Percentiles rank a stretch among this genome's conserved stretches.
These are phyloP conservation scores for Melanerpes aurifrons DNA, from an alignment of 2,113 vertebrate genomes.

Conservation along the genomic window DNA sequence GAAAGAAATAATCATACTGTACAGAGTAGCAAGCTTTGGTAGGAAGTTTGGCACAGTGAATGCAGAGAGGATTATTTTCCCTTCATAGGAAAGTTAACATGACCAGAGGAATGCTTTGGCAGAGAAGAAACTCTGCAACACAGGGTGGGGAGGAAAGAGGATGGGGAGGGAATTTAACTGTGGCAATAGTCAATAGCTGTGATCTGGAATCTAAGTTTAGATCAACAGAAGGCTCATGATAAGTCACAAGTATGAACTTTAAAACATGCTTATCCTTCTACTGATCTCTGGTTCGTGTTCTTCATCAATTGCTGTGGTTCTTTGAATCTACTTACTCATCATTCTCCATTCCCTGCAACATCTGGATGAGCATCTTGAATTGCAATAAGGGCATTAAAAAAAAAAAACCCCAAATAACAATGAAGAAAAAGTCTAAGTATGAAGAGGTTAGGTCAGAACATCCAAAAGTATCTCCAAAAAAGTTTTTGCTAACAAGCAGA, in stretches of 20 bases:
- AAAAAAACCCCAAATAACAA: too few species aligned
- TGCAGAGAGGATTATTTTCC: neutral
- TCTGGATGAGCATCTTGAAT: slow-evolving; percentile 52
- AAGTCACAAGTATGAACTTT: neutral
- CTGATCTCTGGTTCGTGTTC: neutral
- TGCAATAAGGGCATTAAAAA: slow-evolving; percentile 28
- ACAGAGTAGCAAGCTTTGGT: neutral
- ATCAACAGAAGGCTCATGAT: neutral
- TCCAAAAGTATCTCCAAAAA: neutral
- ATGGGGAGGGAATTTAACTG: neutral
- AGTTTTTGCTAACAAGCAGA: neutral
- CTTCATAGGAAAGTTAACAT: neutral
- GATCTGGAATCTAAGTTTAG: neutral
- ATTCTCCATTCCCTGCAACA: neutral
- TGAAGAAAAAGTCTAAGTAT: neutral
- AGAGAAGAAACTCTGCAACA: neutral
- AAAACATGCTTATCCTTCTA: neutral
- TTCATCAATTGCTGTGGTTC: neutral
- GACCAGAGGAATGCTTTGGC: neutral
- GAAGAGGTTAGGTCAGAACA: neutral
- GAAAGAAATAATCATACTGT: neutral
- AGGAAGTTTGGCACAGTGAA: slow-evolving; percentile 5
- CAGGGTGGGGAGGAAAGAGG: neutral
- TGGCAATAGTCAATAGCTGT: neutral
- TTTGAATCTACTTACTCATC: neutral